Evolutionary conservation across 2,888 invertebrate genomes (phyloP).

Genomic region (Pimpla rufipes): DNA sequence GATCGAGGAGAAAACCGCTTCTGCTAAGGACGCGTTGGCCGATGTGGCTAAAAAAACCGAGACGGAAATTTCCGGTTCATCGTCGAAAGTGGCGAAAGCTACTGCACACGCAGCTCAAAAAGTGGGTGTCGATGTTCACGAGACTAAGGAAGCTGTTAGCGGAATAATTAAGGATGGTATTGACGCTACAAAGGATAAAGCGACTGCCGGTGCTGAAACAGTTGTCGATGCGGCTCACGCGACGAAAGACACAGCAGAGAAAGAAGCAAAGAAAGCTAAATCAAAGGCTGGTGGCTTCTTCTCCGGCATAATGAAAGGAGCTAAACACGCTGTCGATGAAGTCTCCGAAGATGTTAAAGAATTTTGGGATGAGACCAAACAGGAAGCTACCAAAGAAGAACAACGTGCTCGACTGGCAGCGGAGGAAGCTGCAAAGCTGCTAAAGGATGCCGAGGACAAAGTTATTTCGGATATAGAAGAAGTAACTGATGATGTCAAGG

Average conservation of each 20-base stretch:
- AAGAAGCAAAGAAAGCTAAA: slow-evolving; percentile 68
- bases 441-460: slow-evolving; percentile 76
- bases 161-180: slow-evolving; percentile 70
- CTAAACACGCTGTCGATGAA: slow-evolving; percentile 77
- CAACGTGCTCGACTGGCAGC: slow-evolving; percentile 65
- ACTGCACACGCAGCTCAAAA: slow-evolving; percentile 75
- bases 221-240: slow-evolving; percentile 36
- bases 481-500: slow-evolving; percentile 86
- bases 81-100: slow-evolving; percentile 80
- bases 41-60: slow-evolving; percentile 86
- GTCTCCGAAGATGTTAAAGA: slow-evolving; percentile 68
- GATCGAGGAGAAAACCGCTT: slow-evolving; percentile 79
- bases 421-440: slow-evolving; percentile 56
- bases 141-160: slow-evolving; percentile 77
- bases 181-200: slow-evolving; percentile 58
- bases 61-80: slow-evolving; percentile 79
- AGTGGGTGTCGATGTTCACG: slow-evolving; percentile 73
- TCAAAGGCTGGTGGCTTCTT: slow-evolving; percentile 71
- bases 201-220: slow-evolving; percentile 47
- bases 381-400: slow-evolving; percentile 69
- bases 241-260: slow-evolving; percentile 50
- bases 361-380: slow-evolving; percentile 69
- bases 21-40: slow-evolving; percentile 47
- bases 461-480: slow-evolving; percentile 43
- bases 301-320: slow-evolving; percentile 77